phyloP scores from a whole-genome alignment of 2,888 invertebrate species.

The Pristionchus arcanus region DNA sequence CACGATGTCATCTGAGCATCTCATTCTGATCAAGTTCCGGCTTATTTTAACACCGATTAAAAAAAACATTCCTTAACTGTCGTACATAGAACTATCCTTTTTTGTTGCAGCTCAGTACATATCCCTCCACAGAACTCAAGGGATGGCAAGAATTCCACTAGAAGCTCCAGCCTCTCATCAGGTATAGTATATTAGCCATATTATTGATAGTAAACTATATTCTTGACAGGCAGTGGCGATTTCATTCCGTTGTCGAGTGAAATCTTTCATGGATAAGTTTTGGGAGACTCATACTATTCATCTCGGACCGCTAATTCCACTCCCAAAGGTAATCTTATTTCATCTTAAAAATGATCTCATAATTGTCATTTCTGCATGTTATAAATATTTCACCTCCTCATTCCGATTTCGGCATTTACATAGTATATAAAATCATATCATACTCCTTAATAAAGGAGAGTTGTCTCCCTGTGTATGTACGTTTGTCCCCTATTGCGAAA shows the following conservation, averaged over 20 bases:
- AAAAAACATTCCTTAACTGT: no score
- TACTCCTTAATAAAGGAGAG: no score
- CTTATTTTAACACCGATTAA: no score
- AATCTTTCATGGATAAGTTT: constrained; percentile 27
- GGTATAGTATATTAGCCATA: constrained; percentile 10
- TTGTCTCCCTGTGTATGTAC: no score
- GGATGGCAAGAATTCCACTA: constrained; percentile 27
- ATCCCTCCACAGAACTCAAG: constrained; percentile 46
- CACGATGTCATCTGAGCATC: no score
- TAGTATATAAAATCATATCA: neutral
- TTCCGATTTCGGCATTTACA: neutral
- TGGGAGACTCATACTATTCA: constrained; percentile 39
- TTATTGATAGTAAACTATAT: neutral
- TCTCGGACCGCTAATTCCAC: constrained; percentile 48
- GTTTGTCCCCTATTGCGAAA: no score
- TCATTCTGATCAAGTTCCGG: no score
- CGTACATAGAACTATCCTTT: neutral
- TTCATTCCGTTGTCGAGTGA: constrained; percentile 40
- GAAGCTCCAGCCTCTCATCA: constrained; percentile 49
- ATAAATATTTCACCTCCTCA: constrained; percentile 8
- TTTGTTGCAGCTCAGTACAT: constrained; percentile 35
- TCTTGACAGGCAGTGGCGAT: constrained; percentile 33
- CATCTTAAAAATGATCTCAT: neutral
- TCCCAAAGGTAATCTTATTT: constrained; percentile 20
- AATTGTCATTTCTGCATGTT: neutral